phyloP scores from a whole-genome alignment of 2,113 vertebrate species.

The Vireo altiloquus region DNA sequence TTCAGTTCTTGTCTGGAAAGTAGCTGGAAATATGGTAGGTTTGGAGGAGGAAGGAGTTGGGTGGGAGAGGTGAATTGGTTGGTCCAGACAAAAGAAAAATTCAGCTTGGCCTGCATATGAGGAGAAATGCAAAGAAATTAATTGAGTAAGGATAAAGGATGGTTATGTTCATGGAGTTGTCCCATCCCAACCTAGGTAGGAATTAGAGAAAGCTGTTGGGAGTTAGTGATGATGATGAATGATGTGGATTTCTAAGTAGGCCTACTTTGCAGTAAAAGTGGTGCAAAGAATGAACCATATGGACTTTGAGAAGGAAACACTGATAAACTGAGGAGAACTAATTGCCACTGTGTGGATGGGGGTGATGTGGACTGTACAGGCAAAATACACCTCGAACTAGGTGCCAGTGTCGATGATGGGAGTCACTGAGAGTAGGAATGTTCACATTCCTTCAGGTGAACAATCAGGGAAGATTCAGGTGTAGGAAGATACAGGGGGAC shows the following conservation, averaged over 20 bases:
- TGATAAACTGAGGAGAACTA: not conserved
- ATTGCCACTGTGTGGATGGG: not conserved
- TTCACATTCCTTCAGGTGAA: no score
- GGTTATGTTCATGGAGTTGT: not conserved
- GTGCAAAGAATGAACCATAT: not conserved
- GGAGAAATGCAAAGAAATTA: not conserved
- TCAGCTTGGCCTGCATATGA: not conserved
- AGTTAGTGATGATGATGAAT: not conserved
- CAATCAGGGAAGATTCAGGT: not conserved
- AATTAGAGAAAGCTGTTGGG: not conserved
- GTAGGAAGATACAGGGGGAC: not conserved
- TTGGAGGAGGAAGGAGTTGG: not conserved
- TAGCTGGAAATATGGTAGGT: not conserved
- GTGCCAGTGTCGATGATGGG: not conserved
- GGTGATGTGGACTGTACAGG: not conserved
- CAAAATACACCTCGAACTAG: not conserved
- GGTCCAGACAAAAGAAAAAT: not conserved
- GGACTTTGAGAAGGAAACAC: not conserved
- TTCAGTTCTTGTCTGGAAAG: not conserved
- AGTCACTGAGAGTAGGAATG: not conserved
- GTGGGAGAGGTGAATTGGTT: not conserved
- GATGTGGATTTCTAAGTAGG: not conserved
- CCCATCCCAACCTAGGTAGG: not conserved
- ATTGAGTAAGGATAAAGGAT: not conserved
- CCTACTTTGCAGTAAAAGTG: not conserved